Percentiles rank a stretch among this genome's conserved stretches.
phyloP scores from a whole-genome alignment of 2,113 vertebrate genomes.

The Ammospiza nelsoni region DNA sequence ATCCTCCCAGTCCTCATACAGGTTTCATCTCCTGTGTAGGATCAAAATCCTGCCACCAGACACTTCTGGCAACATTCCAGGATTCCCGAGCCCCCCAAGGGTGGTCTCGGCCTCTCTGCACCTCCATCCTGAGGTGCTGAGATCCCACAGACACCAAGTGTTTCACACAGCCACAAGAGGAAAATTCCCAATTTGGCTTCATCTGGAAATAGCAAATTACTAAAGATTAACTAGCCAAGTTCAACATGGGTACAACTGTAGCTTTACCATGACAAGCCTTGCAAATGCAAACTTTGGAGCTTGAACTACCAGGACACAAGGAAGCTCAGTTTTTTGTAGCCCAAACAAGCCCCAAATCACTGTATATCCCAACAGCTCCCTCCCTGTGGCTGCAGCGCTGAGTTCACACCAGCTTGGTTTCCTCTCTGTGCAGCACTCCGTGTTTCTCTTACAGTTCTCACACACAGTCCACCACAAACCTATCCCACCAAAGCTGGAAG shows the following conservation, averaged over 20 bases:
- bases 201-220: not conserved
- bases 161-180: not conserved
- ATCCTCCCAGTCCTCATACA: too few species aligned
- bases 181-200: not conserved
- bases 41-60: too few species aligned
- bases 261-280: not conserved
- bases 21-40: too few species aligned
- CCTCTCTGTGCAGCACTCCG: not conserved
- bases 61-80: too few species aligned
- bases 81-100: too few species aligned
- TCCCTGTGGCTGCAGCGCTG: accelerated
- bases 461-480: not conserved
- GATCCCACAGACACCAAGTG: not conserved
- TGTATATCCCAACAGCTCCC: not conserved
- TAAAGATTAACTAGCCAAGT: not conserved
- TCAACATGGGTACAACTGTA: not conserved
- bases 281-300: not conserved
- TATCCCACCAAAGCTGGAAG: not conserved
- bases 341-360: accelerated
- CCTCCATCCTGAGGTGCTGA: too few species aligned
- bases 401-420: not conserved
- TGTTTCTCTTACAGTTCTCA: not conserved
- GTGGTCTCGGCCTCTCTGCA: too few species aligned
- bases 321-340: not conserved
- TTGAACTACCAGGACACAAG: not conserved